phyloP scores from a whole-genome alignment of 2,888 invertebrate species.

The Rutpela maculata region DNA sequence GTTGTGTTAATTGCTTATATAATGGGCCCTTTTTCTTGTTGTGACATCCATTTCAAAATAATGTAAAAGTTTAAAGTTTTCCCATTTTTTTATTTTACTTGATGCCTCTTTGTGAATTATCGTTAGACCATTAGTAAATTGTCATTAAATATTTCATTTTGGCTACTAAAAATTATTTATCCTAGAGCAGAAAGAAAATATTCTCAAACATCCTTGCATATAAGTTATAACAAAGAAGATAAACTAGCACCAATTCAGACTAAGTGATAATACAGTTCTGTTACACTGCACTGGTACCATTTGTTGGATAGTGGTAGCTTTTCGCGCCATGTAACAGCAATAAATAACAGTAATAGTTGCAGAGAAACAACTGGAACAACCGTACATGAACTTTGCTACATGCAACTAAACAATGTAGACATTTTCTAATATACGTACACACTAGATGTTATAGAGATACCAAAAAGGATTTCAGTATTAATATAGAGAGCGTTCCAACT shows the following conservation, averaged over 20 bases:
- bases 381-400: constrained; percentile 4
- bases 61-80: too few relatives aligned
- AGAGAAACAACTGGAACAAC: constrained; percentile 10
- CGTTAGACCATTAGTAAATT: too few relatives aligned
- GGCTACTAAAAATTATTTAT: too few relatives aligned
- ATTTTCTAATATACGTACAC: background rate
- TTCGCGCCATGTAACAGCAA: background rate
- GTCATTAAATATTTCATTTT: too few relatives aligned
- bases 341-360: constrained; percentile 5
- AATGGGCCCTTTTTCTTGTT: too few relatives aligned
- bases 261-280: background rate
- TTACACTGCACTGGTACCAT: background rate
- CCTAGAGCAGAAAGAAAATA: background rate
- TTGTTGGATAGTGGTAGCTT: background rate
- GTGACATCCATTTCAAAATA: too few relatives aligned
- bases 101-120: too few relatives aligned
- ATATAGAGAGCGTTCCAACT: too few relatives aligned
- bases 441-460: background rate
- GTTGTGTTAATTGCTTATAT: too few relatives aligned
- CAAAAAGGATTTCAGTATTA: background rate
- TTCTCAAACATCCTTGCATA: background rate
- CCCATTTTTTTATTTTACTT: too few relatives aligned
- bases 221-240: background rate
- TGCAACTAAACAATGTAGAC: background rate
- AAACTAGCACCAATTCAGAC: background rate